phyloP scores from a whole-genome alignment of 2,888 invertebrate genomes.

The Acleris cristana region DNA sequence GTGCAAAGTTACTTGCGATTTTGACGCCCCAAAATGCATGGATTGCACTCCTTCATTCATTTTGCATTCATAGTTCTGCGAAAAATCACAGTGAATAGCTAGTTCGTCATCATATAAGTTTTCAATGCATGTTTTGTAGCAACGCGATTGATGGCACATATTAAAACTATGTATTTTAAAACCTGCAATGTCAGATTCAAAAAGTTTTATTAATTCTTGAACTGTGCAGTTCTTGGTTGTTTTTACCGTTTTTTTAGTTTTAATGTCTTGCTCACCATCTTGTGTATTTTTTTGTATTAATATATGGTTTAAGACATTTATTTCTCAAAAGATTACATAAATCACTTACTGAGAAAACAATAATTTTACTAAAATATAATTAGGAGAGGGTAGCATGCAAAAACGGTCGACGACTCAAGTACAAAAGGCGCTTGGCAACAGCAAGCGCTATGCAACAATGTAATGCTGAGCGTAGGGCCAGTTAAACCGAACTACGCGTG shows the following conservation, averaged over 20 bases:
- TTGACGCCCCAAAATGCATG: constrained; percentile 31
- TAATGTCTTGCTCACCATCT: constrained; percentile 18
- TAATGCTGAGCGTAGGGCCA: too few relatives aligned
- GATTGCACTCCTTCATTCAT: constrained; percentile 27
- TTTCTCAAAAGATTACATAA: too few relatives aligned
- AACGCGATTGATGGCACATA: constrained; percentile 20
- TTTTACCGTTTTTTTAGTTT: constrained; percentile 29
- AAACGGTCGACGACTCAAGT: too few relatives aligned
- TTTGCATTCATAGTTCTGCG: constrained; percentile 30
- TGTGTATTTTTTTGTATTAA: constrained; percentile 16
- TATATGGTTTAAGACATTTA: too few relatives aligned
- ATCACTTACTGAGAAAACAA: too few relatives aligned
- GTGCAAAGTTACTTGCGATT: too few relatives aligned
- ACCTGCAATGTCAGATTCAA: constrained; percentile 13
- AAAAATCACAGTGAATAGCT: constrained; percentile 29
- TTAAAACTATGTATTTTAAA: constrained; percentile 30
- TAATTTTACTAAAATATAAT: too few relatives aligned
- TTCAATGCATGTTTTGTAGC: constrained; percentile 16
- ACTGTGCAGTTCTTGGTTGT: constrained; percentile 15
- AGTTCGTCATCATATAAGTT: constrained; percentile 17
- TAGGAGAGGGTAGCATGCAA: too few relatives aligned
- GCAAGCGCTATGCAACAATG: too few relatives aligned
- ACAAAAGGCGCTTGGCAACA: too few relatives aligned
- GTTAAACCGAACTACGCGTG: too few relatives aligned
- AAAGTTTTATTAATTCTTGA: constrained; percentile 16